Evolutionary conservation across 2,797 vertebrate genomes (phyloP).

Genomic region (Eulemur rubriventer): DNA sequence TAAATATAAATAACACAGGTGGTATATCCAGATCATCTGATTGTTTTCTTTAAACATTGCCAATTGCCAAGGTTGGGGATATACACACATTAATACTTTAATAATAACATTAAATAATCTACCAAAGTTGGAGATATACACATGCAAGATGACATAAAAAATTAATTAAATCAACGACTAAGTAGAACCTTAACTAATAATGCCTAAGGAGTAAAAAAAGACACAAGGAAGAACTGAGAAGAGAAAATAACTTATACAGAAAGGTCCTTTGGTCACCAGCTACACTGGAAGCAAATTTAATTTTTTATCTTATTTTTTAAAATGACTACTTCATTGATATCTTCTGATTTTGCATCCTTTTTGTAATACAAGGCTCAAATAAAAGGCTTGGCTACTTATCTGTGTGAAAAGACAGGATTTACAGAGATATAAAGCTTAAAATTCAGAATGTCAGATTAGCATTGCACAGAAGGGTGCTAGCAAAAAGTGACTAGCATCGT

Average conservation of each 20-base stretch:
- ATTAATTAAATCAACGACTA: slow-evolving; percentile 15
- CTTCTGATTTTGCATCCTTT: slow-evolving; percentile 28
- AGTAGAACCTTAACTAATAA: neutral
- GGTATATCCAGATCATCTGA: neutral
- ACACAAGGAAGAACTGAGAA: neutral
- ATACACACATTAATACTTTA: neutral
- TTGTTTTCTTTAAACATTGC: neutral
- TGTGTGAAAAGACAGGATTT: slow-evolving; percentile 40
- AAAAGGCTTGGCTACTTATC: slow-evolving; percentile 50
- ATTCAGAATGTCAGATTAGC: slow-evolving; percentile 58
- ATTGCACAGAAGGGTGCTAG: slow-evolving; percentile 38
- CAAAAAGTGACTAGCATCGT: neutral
- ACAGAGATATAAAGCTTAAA: slow-evolving; percentile 44
- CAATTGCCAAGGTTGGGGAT: neutral
- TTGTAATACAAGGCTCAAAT: neutral
- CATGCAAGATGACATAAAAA: neutral
- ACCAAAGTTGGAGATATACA: neutral
- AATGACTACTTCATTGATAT: neutral
- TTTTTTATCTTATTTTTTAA: neutral
- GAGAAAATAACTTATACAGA: slow-evolving; percentile 15
- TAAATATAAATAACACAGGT: neutral
- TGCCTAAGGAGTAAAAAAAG: neutral
- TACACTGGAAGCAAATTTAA: neutral
- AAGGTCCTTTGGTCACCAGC: slow-evolving; percentile 19
- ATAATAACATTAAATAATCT: slow-evolving; percentile 24